A percentile compares a stretch with the other conserved stretches of the same genome.
phyloP scores from a whole-genome alignment of 53 echinoderm and acorn worm genomes.

The Temnopleurus reevesii region DNA sequence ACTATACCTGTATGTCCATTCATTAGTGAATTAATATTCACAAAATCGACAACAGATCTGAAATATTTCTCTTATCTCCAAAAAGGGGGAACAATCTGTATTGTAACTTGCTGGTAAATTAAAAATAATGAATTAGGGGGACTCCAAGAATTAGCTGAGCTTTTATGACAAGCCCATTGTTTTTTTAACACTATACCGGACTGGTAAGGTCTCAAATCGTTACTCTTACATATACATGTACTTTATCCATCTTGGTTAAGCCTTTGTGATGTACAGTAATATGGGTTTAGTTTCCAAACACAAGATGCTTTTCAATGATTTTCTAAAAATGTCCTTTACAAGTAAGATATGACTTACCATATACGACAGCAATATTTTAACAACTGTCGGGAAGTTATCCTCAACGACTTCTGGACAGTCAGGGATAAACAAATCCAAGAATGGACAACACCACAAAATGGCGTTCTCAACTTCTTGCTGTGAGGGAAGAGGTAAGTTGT shows the following conservation, averaged over 20 bases:
- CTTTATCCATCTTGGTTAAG: neutral
- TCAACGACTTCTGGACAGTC: neutral
- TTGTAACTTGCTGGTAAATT: no score
- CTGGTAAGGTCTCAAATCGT: no score
- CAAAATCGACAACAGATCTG: no score
- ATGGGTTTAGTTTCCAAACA: neutral
- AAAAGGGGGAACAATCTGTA: no score
- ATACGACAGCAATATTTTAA: neutral
- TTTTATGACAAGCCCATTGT: no score
- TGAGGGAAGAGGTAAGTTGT: neutral
- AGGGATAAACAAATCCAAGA: neutral
- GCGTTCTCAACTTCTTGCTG: conserved; percentile 6
- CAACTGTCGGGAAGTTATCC: neutral
- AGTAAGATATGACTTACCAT: neutral
- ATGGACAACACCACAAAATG: neutral
- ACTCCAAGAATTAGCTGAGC: no score
- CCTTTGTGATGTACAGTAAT: neutral
- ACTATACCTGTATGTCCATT: no score
- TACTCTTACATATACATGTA: neutral
- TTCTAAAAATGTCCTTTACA: neutral
- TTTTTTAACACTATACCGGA: no score
- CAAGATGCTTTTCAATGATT: neutral
- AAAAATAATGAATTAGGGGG: no score
- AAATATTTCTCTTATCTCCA: no score
- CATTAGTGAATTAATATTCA: no score